Conservation (phyloP, 2,113 vertebrate species). For the Seriola dumerili region DNA sequence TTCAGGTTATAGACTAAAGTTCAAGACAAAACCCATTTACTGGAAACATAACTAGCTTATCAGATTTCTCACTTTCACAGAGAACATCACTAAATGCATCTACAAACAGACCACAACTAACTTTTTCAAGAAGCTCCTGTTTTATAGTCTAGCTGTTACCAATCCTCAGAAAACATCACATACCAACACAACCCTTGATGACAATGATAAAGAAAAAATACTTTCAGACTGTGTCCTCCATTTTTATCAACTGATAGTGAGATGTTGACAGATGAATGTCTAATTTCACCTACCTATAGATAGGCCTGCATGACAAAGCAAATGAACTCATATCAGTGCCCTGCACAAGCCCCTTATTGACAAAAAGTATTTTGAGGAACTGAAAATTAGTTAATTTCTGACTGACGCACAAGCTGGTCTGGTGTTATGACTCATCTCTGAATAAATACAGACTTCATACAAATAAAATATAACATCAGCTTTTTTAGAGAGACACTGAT, state of each 20-base stretch:
- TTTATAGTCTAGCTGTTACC: neutral
- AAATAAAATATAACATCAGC: neutral
- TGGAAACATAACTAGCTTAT: conserved; percentile 22
- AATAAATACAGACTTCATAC: neutral
- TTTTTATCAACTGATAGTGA: neutral
- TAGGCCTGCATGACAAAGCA: neutral
- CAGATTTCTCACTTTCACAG: conserved; percentile 36
- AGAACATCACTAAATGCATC: conserved; percentile 19
- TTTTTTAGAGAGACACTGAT: neutral
- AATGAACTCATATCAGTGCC: neutral
- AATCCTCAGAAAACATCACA: neutral
- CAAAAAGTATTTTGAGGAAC: neutral
- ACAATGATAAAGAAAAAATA: neutral
- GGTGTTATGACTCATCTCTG: neutral
- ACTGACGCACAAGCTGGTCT: neutral
- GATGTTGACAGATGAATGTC: neutral
- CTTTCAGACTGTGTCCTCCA: no score
- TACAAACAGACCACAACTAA: conserved; percentile 23
- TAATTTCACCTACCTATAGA: neutral
- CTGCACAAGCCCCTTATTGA: neutral
- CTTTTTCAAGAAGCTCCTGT: conserved; percentile 5
- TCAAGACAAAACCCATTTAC: neutral
- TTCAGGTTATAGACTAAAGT: neutral
- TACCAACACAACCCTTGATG: neutral
- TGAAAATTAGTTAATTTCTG: conserved; percentile 16